Evolutionary conservation across 2,113 vertebrate species (phyloP).

Genomic region (Eulemur macaco): DNA sequence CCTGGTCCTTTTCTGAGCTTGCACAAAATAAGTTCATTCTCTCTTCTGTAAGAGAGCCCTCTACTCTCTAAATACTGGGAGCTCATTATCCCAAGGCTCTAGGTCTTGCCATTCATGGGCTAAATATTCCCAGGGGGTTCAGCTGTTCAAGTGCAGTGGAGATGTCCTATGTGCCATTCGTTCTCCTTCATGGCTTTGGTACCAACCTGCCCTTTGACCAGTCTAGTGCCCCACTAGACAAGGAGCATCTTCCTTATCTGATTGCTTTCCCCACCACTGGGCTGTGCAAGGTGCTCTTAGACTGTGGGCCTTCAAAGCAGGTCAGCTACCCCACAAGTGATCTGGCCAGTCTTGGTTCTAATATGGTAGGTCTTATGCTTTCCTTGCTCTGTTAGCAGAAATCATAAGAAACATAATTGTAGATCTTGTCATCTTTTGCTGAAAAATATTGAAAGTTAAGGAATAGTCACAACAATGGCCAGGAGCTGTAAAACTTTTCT

Average conservation of each 20-base stretch:
- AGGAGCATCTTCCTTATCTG: accelerated
- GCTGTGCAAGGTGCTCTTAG: accelerated
- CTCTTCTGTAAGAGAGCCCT: background rate
- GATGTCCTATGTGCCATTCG: accelerated
- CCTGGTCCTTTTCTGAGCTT: background rate
- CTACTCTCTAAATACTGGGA: background rate
- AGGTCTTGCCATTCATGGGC: background rate
- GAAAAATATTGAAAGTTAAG: background rate
- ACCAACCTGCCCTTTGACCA: background rate
- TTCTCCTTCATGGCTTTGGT: background rate
- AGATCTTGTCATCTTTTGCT: background rate
- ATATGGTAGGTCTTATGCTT: background rate
- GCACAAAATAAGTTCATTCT: background rate
- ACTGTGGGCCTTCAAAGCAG: background rate
- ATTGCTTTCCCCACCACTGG: background rate
- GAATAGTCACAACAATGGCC: background rate
- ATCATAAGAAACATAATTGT: background rate
- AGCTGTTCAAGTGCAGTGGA: background rate
- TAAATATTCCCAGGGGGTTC: background rate
- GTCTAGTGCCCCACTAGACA: no score
- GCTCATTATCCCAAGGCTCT: background rate
- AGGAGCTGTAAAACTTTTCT: background rate
- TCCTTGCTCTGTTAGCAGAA: background rate
- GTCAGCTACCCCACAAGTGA: accelerated
- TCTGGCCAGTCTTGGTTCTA: background rate